Evolutionary conservation across 2,888 invertebrate species (phyloP).

Genomic region (Serripes groenlandicus): DNA sequence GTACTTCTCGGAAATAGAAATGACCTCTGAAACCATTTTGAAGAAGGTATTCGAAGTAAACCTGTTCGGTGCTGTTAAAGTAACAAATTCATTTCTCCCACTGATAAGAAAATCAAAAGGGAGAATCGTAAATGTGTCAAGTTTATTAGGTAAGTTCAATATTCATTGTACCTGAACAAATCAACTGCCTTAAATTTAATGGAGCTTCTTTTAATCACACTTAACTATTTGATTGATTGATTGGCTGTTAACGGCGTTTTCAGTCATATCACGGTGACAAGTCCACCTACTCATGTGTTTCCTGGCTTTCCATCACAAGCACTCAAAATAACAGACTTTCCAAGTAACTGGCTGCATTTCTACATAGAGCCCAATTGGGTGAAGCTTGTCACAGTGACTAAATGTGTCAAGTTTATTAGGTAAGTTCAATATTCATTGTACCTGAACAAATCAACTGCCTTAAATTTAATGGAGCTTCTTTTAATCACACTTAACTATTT

Average conservation of each 20-base stretch:
- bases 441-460: not conserved
- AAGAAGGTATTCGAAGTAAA: constrained; percentile 82
- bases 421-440: too few relatives aligned
- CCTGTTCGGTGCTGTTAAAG: constrained; percentile 81
- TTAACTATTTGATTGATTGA: not conserved
- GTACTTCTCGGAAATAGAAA: constrained; percentile 82
- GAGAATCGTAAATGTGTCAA: constrained; percentile 84
- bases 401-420: constrained; percentile 84
- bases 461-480: not conserved
- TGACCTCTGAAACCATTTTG: constrained; percentile 80
- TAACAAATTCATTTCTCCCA: constrained; percentile 82
- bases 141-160: constrained; percentile 79
- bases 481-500: not conserved
- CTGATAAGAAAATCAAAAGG: constrained; percentile 82
- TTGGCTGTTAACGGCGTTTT: not conserved
- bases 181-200: not conserved
- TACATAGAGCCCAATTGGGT: not conserved
- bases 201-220: too few relatives aligned
- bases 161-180: not conserved
- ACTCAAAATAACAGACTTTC: not conserved
- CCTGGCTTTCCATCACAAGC: not conserved
- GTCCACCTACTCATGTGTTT: not conserved
- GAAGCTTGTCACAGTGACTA: not conserved
- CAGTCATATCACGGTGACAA: not conserved
- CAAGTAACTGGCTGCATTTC: not conserved